These are phyloP conservation scores for Mimas tiliae DNA, from an alignment of 2,888 invertebrate genomes.

Conservation along the genomic window DNA sequence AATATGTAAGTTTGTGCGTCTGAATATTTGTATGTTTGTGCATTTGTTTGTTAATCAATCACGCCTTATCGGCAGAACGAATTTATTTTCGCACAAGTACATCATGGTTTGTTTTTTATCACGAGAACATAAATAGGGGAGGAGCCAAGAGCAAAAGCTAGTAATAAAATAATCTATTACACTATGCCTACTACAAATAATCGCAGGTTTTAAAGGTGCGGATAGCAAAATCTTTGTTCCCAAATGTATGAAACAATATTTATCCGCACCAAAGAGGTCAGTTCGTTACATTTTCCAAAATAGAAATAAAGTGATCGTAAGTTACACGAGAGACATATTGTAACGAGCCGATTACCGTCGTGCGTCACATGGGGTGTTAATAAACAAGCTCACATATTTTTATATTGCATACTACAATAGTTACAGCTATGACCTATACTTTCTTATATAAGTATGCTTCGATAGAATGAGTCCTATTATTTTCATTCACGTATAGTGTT, in stretches of 20 bases:
- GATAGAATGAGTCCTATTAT: background rate
- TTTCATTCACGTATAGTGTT: background rate
- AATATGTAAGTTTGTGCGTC: no score
- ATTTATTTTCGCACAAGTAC: no score
- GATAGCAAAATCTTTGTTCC: no score
- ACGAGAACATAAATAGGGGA: no score
- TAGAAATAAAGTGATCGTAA: slow-evolving; percentile 34
- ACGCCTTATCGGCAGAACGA: no score
- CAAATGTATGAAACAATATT: background rate
- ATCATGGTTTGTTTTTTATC: no score
- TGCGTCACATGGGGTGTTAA: slow-evolving; percentile 38
- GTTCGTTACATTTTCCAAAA: slow-evolving; percentile 31
- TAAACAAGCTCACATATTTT: slow-evolving; percentile 38
- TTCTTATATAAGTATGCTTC: background rate
- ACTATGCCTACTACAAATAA: no score
- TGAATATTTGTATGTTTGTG: no score
- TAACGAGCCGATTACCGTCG: slow-evolving; percentile 37
- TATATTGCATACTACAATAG: slow-evolving; percentile 34
- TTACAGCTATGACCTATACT: slow-evolving; percentile 13
- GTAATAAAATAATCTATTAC: no score
- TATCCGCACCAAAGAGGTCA: slow-evolving; percentile 3
- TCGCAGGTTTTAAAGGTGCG: no score
- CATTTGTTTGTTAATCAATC: no score
- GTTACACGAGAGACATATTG: slow-evolving; percentile 37
- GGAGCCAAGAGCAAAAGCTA: no score